phyloP scores from a whole-genome alignment of 2,113 vertebrate species.

The Panthera uncia region DNA sequence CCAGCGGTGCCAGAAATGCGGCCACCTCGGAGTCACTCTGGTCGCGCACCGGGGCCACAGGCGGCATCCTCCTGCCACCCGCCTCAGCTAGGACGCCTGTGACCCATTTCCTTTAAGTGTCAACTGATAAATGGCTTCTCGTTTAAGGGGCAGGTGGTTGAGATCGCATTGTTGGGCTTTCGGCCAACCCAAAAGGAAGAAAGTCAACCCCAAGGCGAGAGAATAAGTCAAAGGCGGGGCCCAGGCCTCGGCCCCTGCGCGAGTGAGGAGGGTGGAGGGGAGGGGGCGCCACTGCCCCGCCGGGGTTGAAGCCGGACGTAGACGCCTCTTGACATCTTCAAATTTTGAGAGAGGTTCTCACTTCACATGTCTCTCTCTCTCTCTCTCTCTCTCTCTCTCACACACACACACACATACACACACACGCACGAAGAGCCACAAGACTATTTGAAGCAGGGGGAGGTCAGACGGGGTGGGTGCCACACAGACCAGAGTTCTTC shows the following conservation, averaged over 20 bases:
- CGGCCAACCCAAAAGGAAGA: background rate
- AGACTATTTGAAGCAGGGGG: background rate
- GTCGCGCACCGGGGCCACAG: rapidly evolving
- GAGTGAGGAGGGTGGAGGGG: background rate
- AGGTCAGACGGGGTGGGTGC: too few species aligned
- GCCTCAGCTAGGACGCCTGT: background rate
- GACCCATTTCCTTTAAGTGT: background rate
- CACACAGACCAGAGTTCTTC: too few species aligned
- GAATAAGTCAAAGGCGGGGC: background rate
- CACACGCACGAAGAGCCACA: too few species aligned
- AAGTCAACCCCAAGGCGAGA: background rate
- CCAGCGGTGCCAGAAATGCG: background rate
- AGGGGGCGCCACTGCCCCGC: rapidly evolving
- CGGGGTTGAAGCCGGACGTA: background rate
- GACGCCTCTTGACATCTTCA: background rate
- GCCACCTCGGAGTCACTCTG: background rate
- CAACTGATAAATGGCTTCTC: background rate
- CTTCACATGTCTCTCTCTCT: background rate
- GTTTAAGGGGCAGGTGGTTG: too few species aligned
- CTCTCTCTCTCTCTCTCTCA: background rate
- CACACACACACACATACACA: background rate
- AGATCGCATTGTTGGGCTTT: background rate
- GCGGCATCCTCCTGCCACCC: background rate
- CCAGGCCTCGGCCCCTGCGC: too few species aligned
- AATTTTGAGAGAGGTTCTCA: background rate